Evolutionary conservation across 23 tunicate species (phyloP).

Genomic region (Ciona savignyi): DNA sequence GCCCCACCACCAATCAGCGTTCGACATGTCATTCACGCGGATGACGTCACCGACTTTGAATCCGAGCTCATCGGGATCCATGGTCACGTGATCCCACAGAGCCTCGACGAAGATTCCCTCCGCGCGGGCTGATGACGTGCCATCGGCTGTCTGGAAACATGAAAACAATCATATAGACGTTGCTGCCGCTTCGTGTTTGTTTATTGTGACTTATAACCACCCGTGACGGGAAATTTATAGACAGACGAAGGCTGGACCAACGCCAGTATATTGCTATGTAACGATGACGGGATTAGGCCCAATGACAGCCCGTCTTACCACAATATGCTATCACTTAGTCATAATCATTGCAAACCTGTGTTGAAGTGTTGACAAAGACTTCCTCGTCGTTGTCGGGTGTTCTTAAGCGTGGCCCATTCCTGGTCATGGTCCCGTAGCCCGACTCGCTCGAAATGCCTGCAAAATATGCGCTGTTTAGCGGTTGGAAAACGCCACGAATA

Average conservation of each 20-base stretch:
- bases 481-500: no score
- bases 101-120: slow-evolving; percentile 73
- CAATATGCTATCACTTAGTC: no score
- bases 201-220: no score
- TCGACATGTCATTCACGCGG: slow-evolving; percentile 59
- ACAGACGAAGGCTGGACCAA: no score
- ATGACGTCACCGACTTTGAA: slow-evolving; percentile 93
- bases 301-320: no score
- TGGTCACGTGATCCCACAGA: slow-evolving; percentile 92
- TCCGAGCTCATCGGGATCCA: slow-evolving; percentile 90
- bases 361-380: slow-evolving; percentile 15
- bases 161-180: no score
- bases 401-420: slow-evolving; percentile 19
- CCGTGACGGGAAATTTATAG: no score
- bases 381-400: slow-evolving; percentile 32
- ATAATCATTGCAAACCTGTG: no score
- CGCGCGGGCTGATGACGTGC: neutral
- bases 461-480: neutral
- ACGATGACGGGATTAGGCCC: no score
- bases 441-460: slow-evolving; percentile 56
- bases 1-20: slow-evolving; percentile 98
- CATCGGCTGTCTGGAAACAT: neutral
- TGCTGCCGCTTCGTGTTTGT: no score
- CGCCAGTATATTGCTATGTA: no score
- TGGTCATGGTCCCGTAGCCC: slow-evolving; percentile 61